Conservation (phyloP, 2,888 invertebrate genomes). For the Phrixothrix hirtus region DNA sequence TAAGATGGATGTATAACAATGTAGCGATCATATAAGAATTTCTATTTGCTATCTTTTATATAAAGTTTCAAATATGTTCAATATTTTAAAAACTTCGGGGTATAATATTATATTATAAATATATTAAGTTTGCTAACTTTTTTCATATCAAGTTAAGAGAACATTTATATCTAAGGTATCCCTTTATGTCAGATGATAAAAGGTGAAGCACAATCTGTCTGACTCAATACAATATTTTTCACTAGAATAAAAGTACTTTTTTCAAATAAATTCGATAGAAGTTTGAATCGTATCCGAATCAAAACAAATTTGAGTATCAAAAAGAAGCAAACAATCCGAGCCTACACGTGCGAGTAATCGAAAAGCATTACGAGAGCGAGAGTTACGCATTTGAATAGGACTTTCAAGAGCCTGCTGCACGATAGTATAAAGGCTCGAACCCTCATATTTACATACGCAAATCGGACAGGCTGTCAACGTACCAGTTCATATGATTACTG, state of each 20-base stretch:
- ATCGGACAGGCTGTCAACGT: slow-evolving; percentile 31
- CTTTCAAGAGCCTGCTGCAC: slow-evolving; percentile 16
- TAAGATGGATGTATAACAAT: no score
- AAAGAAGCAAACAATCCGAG: slow-evolving; percentile 17
- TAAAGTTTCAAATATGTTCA: no score
- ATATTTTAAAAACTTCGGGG: no score
- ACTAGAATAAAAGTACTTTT: background rate
- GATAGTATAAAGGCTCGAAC: slow-evolving; percentile 20
- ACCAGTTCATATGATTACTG: slow-evolving; percentile 36
- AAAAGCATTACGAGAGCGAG: slow-evolving; percentile 21
- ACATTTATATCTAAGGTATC: no score
- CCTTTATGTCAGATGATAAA: background rate
- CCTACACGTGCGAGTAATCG: slow-evolving; percentile 22
- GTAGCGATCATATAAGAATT: no score
- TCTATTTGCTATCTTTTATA: no score
- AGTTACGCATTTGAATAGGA: slow-evolving; percentile 22
- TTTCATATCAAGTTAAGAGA: no score
- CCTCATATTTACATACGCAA: slow-evolving; percentile 34
- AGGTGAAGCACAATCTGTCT: background rate
- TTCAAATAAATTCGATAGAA: background rate
- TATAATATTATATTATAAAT: no score
- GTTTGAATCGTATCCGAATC: background rate
- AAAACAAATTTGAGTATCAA: slow-evolving; percentile 4
- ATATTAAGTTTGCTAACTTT: no score
- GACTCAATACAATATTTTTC: background rate